Percentiles rank a stretch among this genome's conserved stretches.
Conservation (phyloP, 1,140 invertebrate species). For the Orchesella cincta region DNA sequence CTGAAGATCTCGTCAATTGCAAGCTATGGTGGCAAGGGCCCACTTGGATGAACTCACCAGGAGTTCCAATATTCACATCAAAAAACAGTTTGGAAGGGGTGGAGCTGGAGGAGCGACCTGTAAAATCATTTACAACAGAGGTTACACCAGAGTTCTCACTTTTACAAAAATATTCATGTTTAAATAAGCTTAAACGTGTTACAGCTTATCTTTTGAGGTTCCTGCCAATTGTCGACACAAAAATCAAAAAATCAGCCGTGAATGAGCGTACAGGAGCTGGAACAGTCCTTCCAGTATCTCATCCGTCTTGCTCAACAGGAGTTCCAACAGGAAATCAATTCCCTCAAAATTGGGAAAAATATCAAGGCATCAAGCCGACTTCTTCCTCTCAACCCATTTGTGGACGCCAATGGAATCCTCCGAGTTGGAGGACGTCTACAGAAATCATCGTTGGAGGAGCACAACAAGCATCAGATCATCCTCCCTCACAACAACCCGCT, state of each 20-base stretch:
- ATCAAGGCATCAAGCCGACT: not conserved
- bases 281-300: not conserved
- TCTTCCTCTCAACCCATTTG: not conserved
- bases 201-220: too few relatives aligned
- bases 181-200: not conserved
- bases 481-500: not conserved
- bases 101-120: slow-evolving; percentile 8
- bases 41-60: not conserved
- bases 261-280: not conserved
- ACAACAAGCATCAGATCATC: not conserved
- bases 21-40: not conserved
- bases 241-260: too few relatives aligned
- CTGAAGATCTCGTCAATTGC: not conserved
- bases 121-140: not conserved
- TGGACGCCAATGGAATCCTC: not conserved
- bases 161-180: not conserved
- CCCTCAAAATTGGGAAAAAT: not conserved
- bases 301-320: not conserved
- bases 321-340: not conserved
- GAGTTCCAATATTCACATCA: not conserved
- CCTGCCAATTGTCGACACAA: too few relatives aligned
- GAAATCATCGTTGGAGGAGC: not conserved
- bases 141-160: too few relatives aligned
- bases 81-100: too few relatives aligned
- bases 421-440: not conserved